Evolutionary conservation across 53 echinoderm and acorn worm species (phyloP).

Genomic region (Temnopleurus reevesii): DNA sequence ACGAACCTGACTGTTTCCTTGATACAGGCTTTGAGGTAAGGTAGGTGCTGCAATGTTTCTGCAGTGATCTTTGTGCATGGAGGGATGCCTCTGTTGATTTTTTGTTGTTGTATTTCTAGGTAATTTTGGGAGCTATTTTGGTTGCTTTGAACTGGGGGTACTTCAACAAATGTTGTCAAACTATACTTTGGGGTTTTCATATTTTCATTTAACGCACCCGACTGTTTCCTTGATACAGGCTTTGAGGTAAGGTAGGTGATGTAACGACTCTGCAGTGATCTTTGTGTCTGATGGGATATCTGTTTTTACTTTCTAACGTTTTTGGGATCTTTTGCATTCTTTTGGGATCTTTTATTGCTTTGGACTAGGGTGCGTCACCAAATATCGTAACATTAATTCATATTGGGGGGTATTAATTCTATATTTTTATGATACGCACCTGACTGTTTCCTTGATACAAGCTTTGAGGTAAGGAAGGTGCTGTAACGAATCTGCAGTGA

Average conservation of each 20-base stretch:
- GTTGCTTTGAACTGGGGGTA: too few species aligned
- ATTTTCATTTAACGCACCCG: too few species aligned
- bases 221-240: conserved; percentile 91
- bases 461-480: conserved; percentile 92
- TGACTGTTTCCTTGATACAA: conserved; percentile 86
- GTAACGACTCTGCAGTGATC: conserved; percentile 71
- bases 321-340: too few species aligned
- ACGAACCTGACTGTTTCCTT: conserved; percentile 91
- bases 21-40: conserved; percentile 91
- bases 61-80: conserved; percentile 68
- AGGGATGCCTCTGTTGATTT: conserved; percentile 67
- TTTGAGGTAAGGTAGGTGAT: conserved; percentile 89
- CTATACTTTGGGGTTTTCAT: too few species aligned
- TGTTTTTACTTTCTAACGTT: too few species aligned
- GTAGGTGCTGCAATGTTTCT: conserved; percentile 76
- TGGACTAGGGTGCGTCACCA: too few species aligned
- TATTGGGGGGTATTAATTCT: too few species aligned
- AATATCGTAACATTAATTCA: too few species aligned
- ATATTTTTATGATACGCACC: conserved; percentile 58
- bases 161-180: too few species aligned
- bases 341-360: too few species aligned
- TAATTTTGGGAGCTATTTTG: too few species aligned
- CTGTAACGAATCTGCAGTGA: conserved; percentile 76
- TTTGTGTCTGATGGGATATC: conserved; percentile 64
- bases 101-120: too few species aligned